Percentiles rank a stretch among this genome's conserved stretches.
Conservation (phyloP, 2,797 vertebrate species). For the Hippocampus kuda region DNA sequence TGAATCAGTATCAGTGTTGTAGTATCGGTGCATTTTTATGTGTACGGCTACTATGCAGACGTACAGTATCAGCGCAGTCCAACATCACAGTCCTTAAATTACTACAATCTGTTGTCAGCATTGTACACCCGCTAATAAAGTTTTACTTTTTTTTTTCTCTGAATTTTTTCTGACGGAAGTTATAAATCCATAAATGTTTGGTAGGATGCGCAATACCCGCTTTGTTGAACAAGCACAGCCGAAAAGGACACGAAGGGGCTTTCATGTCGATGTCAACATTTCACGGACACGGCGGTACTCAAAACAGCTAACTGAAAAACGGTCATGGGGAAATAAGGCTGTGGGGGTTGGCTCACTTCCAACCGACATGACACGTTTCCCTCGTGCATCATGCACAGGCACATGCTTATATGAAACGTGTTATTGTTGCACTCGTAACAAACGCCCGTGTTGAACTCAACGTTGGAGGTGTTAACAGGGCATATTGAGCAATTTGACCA, state of each 20-base stretch:
- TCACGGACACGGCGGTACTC: background rate
- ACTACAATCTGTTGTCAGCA: background rate
- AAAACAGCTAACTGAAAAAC: background rate
- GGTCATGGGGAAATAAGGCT: slow-evolving; percentile 10
- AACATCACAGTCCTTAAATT: background rate
- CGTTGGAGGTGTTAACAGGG: background rate
- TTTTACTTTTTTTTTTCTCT: background rate
- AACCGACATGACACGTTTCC: background rate
- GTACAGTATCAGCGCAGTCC: no score
- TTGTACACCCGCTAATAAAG: background rate
- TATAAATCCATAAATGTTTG: slow-evolving; percentile 14
- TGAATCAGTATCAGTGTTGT: no score
- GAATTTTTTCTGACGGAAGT: slow-evolving; percentile 18
- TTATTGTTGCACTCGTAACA: background rate
- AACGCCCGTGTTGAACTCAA: background rate
- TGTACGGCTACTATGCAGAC: no score
- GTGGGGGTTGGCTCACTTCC: background rate
- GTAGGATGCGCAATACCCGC: slow-evolving; percentile 16
- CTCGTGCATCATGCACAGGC: background rate
- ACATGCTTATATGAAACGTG: background rate
- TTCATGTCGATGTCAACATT: slow-evolving; percentile 16
- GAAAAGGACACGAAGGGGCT: slow-evolving; percentile 15
- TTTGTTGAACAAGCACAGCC: slow-evolving; percentile 3
- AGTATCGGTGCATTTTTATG: no score
- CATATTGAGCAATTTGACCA: background rate